phyloP scores from a whole-genome alignment of 2,113 vertebrate genomes.

The Malurus elegans region DNA sequence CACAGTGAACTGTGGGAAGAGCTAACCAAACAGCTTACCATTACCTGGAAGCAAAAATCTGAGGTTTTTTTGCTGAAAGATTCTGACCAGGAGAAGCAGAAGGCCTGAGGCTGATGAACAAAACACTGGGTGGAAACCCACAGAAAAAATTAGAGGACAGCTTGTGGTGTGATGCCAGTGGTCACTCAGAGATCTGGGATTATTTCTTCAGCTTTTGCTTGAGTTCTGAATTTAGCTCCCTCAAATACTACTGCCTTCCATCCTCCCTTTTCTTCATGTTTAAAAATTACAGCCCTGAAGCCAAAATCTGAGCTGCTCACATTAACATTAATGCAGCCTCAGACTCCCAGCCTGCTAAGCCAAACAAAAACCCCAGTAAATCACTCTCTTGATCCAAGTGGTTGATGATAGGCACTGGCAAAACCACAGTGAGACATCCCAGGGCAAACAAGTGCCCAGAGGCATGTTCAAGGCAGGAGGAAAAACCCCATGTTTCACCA shows the following conservation, averaged over 20 bases:
- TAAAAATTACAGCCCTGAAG: slow-evolving; percentile 14
- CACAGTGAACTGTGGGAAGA: not conserved
- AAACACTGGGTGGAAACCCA: not conserved
- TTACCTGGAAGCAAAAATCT: not conserved
- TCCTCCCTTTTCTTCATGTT: not conserved
- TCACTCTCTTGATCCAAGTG: not conserved
- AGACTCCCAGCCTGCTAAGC: not conserved
- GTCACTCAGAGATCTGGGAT: not conserved
- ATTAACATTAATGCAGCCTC: not conserved
- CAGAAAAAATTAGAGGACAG: not conserved
- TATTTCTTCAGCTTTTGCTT: not conserved
- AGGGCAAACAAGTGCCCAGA: not conserved
- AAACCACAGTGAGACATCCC: not conserved
- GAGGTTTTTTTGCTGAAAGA: accelerated
- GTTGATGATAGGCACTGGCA: not conserved
- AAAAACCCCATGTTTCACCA: accelerated
- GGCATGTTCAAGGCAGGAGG: not conserved
- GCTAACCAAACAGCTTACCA: not conserved
- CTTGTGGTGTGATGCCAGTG: not conserved
- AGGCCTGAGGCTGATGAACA: not conserved
- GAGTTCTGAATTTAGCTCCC: not conserved
- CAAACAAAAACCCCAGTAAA: not conserved
- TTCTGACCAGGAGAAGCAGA: not conserved
- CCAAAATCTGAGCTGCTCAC: not conserved
- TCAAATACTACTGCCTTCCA: not conserved